Percentiles rank a stretch among this genome's conserved stretches.
Evolutionary conservation across 1,140 invertebrate species (phyloP).

Genomic region (Leptinotarsa undecemlineata): DNA sequence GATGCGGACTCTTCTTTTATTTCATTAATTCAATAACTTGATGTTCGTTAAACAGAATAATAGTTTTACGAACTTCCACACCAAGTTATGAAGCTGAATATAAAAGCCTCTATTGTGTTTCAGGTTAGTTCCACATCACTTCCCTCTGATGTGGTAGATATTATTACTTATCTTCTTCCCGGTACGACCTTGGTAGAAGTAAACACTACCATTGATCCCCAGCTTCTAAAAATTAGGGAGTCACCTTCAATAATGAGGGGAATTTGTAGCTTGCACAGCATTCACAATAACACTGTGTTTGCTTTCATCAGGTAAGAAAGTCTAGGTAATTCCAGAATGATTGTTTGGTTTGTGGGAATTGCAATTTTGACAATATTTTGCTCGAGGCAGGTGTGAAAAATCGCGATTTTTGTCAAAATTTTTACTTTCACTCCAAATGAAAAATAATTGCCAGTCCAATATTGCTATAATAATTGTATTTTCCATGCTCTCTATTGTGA

Average conservation of each 20-base stretch:
- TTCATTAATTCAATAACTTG: neutral
- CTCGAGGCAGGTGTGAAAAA: constrained; percentile 16
- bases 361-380: constrained; percentile 17
- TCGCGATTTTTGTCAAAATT: neutral
- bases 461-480: neutral
- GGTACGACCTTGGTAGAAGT: constrained; percentile 71
- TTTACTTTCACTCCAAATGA: constrained; percentile 20
- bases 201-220: constrained; percentile 57
- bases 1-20: neutral
- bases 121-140: constrained; percentile 39
- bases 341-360: constrained; percentile 11
- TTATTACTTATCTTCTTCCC: constrained; percentile 71
- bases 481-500: constrained; percentile 22
- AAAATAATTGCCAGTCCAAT: too few species aligned
- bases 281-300: constrained; percentile 62
- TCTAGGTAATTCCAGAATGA: constrained; percentile 27
- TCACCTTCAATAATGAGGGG: constrained; percentile 64
- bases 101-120: constrained; percentile 3
- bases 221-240: constrained; percentile 56
- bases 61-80: too few species aligned
- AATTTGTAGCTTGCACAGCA: constrained; percentile 53
- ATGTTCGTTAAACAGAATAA: neutral
- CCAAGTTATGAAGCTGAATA: neutral
- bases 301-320: constrained; percentile 64
- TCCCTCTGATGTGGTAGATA: constrained; percentile 60